Evolutionary conservation across 1,140 invertebrate genomes (phyloP), one percentile per base, ranked within the genome.

Genomic region (Scaptomyza montana): DNA sequence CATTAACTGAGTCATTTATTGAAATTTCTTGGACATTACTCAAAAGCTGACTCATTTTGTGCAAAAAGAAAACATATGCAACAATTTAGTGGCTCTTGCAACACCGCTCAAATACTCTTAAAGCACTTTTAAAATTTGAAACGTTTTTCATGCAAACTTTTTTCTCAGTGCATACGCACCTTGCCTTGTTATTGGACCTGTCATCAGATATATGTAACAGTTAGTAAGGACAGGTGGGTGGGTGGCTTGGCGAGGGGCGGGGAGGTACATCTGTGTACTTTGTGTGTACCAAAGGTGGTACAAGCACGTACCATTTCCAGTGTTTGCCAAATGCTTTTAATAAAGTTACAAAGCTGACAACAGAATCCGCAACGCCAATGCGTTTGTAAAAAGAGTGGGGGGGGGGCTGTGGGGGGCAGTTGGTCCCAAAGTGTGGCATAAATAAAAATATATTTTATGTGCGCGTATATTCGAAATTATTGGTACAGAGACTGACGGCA

Each of bases 311-410:
- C 43, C 68, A 41, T 56, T 57, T 50, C 41, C 49, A 43, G 33
- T 60, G 41, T 6, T 7, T 53, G 33, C 25, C 64, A 46, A 56
- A 51, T 73, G 63, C 70, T 74, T 74, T 77, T 74, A 77, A 77
- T 77, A 77, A 68, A 77, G 74, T 68, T 64, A 77, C 74, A 77
- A 74, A 73, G 57, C 69, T 68, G 74, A 68, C 74, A 72, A 63
- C 68, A 61, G 73, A 59, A 72, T 64, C 56, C 54, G 67, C 30
- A 25, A 41, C 13, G 28, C 7, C 19, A 50, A 36, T 51, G 39
- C 12, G 21, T 39, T 3, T n/a, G n/a, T n/a, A n/a, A 9, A 12
- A 19, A 13, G 39, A 45, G 60, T 41, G 30, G n/a, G n/a, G n/a
- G n/a, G 30, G 30, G 30, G 5, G 5, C 5, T 6, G 30, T 33